phyloP scores from a whole-genome alignment of 2,113 vertebrate species.

The Corythaeola cristata region DNA sequence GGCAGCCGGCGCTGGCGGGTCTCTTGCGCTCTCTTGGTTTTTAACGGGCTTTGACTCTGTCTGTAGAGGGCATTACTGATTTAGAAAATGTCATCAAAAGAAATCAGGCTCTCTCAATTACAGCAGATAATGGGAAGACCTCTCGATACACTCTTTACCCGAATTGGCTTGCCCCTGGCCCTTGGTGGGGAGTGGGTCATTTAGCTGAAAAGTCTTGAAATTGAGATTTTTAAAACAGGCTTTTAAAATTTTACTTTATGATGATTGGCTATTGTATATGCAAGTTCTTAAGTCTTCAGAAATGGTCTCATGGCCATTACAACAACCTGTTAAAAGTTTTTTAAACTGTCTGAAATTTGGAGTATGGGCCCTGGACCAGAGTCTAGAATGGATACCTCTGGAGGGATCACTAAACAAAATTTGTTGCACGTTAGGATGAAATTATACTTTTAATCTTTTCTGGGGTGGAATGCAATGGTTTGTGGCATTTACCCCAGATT shows the following conservation, averaged over 20 bases:
- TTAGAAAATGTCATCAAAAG: neutral
- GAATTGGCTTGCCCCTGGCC: neutral
- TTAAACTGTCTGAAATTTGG: neutral
- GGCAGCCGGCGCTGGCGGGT: fast-evolving
- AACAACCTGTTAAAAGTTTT: neutral
- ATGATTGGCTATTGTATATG: neutral
- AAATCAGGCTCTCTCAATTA: neutral
- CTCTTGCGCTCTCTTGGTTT: neutral
- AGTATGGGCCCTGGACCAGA: neutral
- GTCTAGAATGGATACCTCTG: neutral
- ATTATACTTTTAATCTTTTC: neutral
- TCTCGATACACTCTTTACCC: fast-evolving
- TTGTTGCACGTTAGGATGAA: neutral
- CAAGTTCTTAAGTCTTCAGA: neutral
- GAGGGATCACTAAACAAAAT: neutral
- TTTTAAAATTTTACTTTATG: conserved; percentile 4
- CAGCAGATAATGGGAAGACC: fast-evolving
- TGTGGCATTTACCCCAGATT: neutral
- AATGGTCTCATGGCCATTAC: neutral
- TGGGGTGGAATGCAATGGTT: neutral
- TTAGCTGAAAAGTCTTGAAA: neutral
- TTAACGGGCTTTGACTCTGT: neutral
- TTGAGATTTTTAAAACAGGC: conserved; percentile 13
- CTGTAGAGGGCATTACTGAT: neutral
- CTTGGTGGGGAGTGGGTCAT: neutral